Conservation (phyloP, 2,888 invertebrate genomes). For the Geophilus truncorum region DNA sequence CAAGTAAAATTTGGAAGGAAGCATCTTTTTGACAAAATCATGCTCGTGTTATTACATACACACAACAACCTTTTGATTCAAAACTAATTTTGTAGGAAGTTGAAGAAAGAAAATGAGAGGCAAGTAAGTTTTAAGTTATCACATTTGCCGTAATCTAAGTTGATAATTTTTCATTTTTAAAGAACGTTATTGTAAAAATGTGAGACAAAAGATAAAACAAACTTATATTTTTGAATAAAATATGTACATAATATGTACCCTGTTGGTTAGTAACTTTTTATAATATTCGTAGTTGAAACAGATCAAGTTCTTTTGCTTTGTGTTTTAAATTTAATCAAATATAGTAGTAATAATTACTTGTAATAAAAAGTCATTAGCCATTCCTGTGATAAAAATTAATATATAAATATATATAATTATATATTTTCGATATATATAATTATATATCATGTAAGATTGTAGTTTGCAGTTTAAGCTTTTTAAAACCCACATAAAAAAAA, state of each 20-base stretch:
- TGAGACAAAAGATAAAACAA: background rate
- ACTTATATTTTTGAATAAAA: background rate
- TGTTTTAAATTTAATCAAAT: background rate
- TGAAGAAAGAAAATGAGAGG: background rate
- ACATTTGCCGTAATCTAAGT: background rate
- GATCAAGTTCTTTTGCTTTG: background rate
- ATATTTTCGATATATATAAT: background rate
- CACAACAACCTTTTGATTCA: background rate
- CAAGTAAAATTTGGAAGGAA: constrained; percentile 3
- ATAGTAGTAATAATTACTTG: background rate
- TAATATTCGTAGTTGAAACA: background rate
- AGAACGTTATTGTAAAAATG: background rate
- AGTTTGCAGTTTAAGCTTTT: background rate
- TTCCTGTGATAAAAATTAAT: constrained; percentile 9
- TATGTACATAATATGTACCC: constrained; percentile 22
- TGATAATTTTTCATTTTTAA: background rate
- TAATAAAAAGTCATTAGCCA: constrained; percentile 23
- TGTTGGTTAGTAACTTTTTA: constrained; percentile 25
- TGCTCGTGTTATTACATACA: background rate
- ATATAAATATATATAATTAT: background rate
- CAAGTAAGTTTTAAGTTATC: constrained; percentile 13
- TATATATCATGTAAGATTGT: background rate
- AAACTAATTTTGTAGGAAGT: background rate
- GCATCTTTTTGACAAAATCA: background rate
- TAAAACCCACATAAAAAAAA: background rate